These are phyloP conservation scores for Dolichomitus sp. DNA, from an alignment of 2,888 invertebrate genomes.

Conservation along the genomic window DNA sequence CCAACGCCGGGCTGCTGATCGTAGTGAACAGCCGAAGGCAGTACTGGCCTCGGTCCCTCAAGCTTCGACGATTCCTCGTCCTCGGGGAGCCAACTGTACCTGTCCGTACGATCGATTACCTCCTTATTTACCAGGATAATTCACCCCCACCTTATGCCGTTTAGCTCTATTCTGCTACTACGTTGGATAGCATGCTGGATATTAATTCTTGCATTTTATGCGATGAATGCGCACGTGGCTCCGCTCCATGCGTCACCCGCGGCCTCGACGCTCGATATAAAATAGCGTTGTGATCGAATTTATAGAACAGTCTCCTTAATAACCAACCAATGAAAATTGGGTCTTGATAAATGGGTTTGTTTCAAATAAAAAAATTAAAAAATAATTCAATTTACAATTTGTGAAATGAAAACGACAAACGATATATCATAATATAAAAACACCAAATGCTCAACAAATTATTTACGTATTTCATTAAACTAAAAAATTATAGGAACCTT, in stretches of 20 bases:
- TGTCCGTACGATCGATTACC: constrained; percentile 55
- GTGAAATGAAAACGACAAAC: too few species aligned
- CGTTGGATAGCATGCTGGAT: background rate
- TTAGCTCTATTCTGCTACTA: background rate
- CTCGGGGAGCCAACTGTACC: constrained; percentile 92
- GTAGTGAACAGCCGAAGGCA: constrained; percentile 74
- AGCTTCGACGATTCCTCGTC: constrained; percentile 92
- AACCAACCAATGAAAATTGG: background rate
- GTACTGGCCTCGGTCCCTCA: constrained; percentile 89
- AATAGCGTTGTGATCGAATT: background rate
- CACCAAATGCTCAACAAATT: too few species aligned
- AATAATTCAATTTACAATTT: too few species aligned
- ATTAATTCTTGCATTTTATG: constrained; percentile 1
- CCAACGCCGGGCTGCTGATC: constrained; percentile 80
- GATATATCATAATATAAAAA: too few species aligned
- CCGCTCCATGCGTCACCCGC: constrained; percentile 2
- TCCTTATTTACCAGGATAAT: constrained; percentile 38
- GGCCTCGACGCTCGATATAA: constrained; percentile 11
- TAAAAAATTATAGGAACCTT: too few species aligned
- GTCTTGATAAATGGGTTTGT: too few species aligned
- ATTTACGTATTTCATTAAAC: too few species aligned
- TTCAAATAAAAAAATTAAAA: too few species aligned
- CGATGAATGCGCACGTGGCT: background rate
- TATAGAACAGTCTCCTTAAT: background rate
- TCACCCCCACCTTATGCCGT: background rate